A percentile compares a stretch with the other conserved stretches of the same genome.
Evolutionary conservation across 2,888 invertebrate species (phyloP).

Genomic region (Hydrotaea cyrtoneurina): DNA sequence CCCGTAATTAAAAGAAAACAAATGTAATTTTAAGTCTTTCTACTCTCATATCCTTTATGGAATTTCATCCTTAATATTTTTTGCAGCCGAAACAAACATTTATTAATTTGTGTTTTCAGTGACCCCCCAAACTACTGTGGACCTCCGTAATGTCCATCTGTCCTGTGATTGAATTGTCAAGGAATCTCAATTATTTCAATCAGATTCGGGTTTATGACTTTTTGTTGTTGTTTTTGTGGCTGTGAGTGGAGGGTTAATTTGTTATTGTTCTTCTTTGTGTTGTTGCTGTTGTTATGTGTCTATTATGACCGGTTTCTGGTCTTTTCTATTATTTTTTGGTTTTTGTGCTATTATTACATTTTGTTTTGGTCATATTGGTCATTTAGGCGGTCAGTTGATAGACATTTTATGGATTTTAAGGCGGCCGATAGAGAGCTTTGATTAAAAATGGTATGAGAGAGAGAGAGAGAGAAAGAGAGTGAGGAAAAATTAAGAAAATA

Average conservation of each 20-base stretch:
- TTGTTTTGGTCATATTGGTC: conserved; percentile 35
- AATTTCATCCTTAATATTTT: not conserved
- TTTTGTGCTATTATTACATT: conserved; percentile 43
- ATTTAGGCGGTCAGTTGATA: conserved; percentile 48
- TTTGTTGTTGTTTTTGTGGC: too few relatives aligned
- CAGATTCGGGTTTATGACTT: conserved; percentile 46
- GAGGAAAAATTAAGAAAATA: conserved; percentile 21
- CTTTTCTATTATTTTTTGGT: conserved; percentile 18
- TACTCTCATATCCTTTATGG: not conserved
- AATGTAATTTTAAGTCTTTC: not conserved
- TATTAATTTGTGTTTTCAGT: conserved; percentile 15
- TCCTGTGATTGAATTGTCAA: conserved; percentile 10
- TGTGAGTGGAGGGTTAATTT: not conserved
- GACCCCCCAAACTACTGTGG: conserved; percentile 29
- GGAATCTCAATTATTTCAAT: conserved; percentile 27
- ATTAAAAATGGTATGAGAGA: too few relatives aligned
- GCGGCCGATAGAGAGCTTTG: conserved; percentile 45
- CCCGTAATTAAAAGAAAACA: conserved; percentile 43
- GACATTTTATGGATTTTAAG: conserved; percentile 61
- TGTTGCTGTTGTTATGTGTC: not conserved
- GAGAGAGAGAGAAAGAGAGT: not conserved
- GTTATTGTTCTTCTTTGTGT: not conserved
- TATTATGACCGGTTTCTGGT: not conserved
- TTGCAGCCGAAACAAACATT: not conserved
- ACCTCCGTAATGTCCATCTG: not conserved